Conservation (phyloP, 2,888 invertebrate species). For the Thecocarcelia acutangulata region DNA sequence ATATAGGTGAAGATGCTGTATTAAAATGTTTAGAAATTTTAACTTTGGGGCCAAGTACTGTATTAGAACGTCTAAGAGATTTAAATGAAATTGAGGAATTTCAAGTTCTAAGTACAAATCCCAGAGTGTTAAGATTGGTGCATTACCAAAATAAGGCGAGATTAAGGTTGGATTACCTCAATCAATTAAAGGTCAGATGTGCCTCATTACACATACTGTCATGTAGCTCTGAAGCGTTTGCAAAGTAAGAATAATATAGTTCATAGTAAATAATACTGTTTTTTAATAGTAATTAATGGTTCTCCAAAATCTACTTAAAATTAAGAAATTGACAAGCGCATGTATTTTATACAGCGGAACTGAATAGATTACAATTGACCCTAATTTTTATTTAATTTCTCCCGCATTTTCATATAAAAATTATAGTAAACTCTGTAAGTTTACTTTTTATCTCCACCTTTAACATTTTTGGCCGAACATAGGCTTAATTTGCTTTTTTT, state of each 20-base stretch:
- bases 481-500: no score
- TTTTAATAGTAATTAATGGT: no score
- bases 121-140: slow-evolving; percentile 83
- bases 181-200: slow-evolving; percentile 82
- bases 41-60: slow-evolving; percentile 83
- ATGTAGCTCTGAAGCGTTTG: slow-evolving; percentile 79
- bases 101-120: slow-evolving; percentile 84
- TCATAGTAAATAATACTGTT: no score
- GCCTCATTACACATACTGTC: slow-evolving; percentile 82
- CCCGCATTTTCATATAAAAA: slow-evolving; percentile 5
- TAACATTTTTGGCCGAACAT: no score
- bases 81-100: slow-evolving; percentile 84
- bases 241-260: slow-evolving; percentile 77
- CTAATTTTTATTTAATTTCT: no score
- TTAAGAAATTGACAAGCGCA: no score
- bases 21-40: slow-evolving; percentile 83
- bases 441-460: background rate
- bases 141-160: slow-evolving; percentile 82
- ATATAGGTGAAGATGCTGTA: slow-evolving; percentile 83
- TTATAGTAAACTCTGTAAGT: background rate
- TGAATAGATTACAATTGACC: no score
- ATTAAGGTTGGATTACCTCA: slow-evolving; percentile 82
- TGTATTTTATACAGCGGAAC: no score
- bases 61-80: slow-evolving; percentile 83
- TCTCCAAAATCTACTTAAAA: no score